These are phyloP conservation scores for Lagocephalus sceleratus DNA, from an alignment of 2,797 vertebrate species.

Conservation along the genomic window DNA sequence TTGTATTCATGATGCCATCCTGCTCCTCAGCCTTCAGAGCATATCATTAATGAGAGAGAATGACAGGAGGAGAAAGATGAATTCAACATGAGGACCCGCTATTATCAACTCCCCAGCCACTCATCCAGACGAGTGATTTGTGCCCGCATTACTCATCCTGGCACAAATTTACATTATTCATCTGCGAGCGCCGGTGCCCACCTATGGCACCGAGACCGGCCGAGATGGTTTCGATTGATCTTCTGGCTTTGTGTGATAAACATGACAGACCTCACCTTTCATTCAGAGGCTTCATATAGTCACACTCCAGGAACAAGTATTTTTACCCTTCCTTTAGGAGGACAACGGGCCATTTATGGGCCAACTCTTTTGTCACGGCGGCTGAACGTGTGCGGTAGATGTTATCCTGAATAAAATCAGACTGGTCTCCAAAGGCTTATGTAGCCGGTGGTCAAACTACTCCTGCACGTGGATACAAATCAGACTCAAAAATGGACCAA, in stretches of 20 bases:
- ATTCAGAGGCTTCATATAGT: background rate
- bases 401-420: too few species aligned
- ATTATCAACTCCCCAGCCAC: conserved; percentile 46
- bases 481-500: too few species aligned
- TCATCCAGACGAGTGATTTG: conserved; percentile 50
- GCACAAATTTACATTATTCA: conserved; percentile 50
- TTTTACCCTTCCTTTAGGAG: too few species aligned
- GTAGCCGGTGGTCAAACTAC: too few species aligned
- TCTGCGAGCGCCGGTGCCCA: conserved; percentile 18
- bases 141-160: conserved; percentile 44
- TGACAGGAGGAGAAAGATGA: conserved; percentile 26
- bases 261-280: conserved; percentile 9
- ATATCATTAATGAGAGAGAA: conserved; percentile 33
- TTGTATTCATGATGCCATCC: conserved; percentile 25
- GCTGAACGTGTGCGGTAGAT: too few species aligned
- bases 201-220: conserved; percentile 8
- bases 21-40: conserved; percentile 15
- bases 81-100: conserved; percentile 33
- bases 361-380: too few species aligned
- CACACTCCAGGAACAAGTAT: too few species aligned
- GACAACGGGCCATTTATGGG: too few species aligned
- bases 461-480: too few species aligned
- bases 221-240: conserved; percentile 33
- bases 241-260: conserved; percentile 29
- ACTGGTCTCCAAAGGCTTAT: too few species aligned